Evolutionary conservation across 2,888 invertebrate species (phyloP).

Genomic region (Dynastes tityus): DNA sequence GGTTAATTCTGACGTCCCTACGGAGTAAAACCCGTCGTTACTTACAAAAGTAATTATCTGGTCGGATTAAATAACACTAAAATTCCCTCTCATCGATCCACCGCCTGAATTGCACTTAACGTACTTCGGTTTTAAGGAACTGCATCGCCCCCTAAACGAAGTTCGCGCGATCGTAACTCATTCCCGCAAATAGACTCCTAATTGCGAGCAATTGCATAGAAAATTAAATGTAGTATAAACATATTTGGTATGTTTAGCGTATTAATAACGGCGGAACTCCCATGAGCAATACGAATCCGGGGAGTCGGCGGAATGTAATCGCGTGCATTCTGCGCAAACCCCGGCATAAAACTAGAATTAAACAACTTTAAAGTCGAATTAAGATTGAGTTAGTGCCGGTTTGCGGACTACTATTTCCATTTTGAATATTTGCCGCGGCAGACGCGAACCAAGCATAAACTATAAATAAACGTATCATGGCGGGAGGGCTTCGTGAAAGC

Average conservation of each 20-base stretch:
- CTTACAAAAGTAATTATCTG: constrained; percentile 41
- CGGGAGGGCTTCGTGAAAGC: constrained; percentile 34
- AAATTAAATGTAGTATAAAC: constrained; percentile 52
- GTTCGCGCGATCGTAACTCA: constrained; percentile 34
- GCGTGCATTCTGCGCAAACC: constrained; percentile 55
- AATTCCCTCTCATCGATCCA: constrained; percentile 28
- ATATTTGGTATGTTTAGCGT: constrained; percentile 47
- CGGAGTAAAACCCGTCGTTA: not conserved
- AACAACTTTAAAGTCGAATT: constrained; percentile 60
- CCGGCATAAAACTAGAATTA: constrained; percentile 58
- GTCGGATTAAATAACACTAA: constrained; percentile 39
- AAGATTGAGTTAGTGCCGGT: constrained; percentile 59
- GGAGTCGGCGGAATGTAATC: constrained; percentile 53
- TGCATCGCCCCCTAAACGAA: constrained; percentile 19
- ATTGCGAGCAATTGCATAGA: constrained; percentile 48
- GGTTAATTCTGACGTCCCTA: not conserved
- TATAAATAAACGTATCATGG: constrained; percentile 37
- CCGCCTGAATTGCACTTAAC: constrained; percentile 30
- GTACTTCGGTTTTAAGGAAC: constrained; percentile 27
- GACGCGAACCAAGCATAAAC: constrained; percentile 25
- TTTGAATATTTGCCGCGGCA: constrained; percentile 44
- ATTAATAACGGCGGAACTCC: constrained; percentile 48
- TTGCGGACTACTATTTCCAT: constrained; percentile 50
- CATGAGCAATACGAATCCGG: constrained; percentile 45
- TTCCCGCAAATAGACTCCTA: constrained; percentile 45